A percentile compares a stretch with the other conserved stretches of the same genome.
Conservation (phyloP, 2,888 invertebrate genomes). For the Meta bourneti region DNA sequence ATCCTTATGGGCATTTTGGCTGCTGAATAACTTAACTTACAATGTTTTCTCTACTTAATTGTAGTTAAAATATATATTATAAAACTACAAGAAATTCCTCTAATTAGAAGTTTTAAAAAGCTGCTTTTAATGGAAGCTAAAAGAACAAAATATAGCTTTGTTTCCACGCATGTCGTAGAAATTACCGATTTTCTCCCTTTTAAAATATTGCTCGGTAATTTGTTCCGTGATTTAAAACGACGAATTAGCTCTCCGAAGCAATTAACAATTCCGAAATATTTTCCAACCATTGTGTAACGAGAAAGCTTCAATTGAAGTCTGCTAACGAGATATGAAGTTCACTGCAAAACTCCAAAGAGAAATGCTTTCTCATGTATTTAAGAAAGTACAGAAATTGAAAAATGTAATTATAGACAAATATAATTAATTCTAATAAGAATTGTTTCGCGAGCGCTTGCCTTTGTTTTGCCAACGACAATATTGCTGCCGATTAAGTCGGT, state of each 20-base stretch:
- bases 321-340: neutral
- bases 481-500: neutral
- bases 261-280: neutral
- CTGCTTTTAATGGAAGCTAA: too few species aligned
- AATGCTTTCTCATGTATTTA: neutral
- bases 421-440: neutral
- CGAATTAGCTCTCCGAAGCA: neutral
- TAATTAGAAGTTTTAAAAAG: too few species aligned
- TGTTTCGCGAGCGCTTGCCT: neutral
- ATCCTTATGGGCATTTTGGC: too few species aligned
- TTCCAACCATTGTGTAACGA: neutral
- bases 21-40: too few species aligned
- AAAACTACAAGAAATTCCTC: too few species aligned
- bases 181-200: neutral
- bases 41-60: too few species aligned
- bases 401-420: neutral
- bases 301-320: neutral
- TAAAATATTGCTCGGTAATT: neutral
- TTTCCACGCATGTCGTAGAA: too few species aligned
- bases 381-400: neutral
- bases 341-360: neutral
- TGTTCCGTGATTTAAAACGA: neutral
- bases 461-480: neutral
- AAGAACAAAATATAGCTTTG: too few species aligned
- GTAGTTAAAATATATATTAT: too few species aligned